These are phyloP conservation scores for Typhlichthys subterraneus DNA, from an alignment of 2,797 vertebrate species.

Conservation along the genomic window DNA sequence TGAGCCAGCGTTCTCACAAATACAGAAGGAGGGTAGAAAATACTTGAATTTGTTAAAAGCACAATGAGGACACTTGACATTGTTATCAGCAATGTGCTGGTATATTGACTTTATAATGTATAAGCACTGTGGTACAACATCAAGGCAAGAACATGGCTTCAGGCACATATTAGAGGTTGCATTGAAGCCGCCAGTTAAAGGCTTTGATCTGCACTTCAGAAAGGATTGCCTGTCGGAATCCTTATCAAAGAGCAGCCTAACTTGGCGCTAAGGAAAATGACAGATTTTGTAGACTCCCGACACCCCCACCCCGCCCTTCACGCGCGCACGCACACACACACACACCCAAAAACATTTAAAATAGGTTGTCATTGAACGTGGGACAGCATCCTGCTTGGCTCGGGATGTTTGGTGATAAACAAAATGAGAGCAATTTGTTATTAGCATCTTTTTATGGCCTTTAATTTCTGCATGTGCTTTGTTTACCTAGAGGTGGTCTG, in stretches of 20 bases:
- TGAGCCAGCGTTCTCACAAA: slow-evolving; percentile 69
- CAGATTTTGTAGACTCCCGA: slow-evolving; percentile 63
- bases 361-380: slow-evolving; percentile 51
- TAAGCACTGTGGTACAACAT: slow-evolving; percentile 76
- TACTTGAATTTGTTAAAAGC: slow-evolving; percentile 62
- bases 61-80: slow-evolving; percentile 76
- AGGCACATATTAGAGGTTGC: slow-evolving; percentile 78
- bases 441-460: background rate
- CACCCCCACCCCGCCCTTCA: slow-evolving; percentile 25
- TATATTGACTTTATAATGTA: slow-evolving; percentile 78
- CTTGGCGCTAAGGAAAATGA: slow-evolving; percentile 70
- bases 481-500: slow-evolving; percentile 1
- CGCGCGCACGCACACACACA: background rate
- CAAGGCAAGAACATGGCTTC: slow-evolving; percentile 77
- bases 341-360: slow-evolving; percentile 41
- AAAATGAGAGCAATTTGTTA: slow-evolving; percentile 25
- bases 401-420: slow-evolving; percentile 54
- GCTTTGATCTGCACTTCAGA: slow-evolving; percentile 84
- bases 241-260: slow-evolving; percentile 74
- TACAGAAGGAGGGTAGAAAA: slow-evolving; percentile 55
- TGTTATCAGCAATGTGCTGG: slow-evolving; percentile 69
- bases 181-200: slow-evolving; percentile 74
- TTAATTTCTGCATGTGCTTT: slow-evolving; percentile 6
- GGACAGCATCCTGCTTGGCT: slow-evolving; percentile 32
- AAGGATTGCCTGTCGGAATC: slow-evolving; percentile 79